Base-by-base conservation (phyloP, 2,888 invertebrate species). In the Liposcelis brunnea region DNA sequence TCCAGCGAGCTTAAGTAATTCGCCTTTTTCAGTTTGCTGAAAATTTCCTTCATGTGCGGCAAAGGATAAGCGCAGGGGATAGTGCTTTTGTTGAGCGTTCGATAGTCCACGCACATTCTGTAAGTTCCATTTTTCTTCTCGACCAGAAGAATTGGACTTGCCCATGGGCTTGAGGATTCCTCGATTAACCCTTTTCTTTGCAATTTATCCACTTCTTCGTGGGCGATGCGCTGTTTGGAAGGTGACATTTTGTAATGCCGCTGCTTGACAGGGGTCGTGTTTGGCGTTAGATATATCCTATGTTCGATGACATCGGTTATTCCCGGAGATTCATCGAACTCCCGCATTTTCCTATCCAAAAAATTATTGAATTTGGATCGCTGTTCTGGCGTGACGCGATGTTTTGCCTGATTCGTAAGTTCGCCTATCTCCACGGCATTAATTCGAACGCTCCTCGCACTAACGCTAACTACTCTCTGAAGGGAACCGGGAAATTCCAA, bases 71-170 rank as follows among this genome's bases (percentile, higher is more conserved):
- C 11, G 44, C 56, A 54, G 0, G 50, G 49, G 0, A 49, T 42
- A 1, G 56, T 58, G 0, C 48, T 42, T 2, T 42, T 21, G 32
- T 58, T 58, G 0, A 58, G 34, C 4, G 14, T 14, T 1, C 55
- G 43, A 18, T 51, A 58, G 33, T 56, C 55, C 6, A 51, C 49
- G 12, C 51, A 52, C n/a, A 55, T 38, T 7, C 53, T 16, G 1
- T 12, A 44, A 8, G 42, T 46, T 1, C 51, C 51, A 44, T 55
- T 55, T 37, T 55, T 55, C 49, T 59, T 62, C n/a, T 45, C 45
- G 0, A 58, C 56, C 2, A 60, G 31, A 0, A 60, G 54, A 2
- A 58, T 51, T 0, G 58, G 59, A 2, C 54, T 49, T 7, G 54
- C 48, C 55, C 55, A 61, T 0, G 59, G 57, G n/a, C 52, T 52